These are phyloP conservation scores for Coendou prehensilis DNA, from an alignment of 2,797 vertebrate genomes.

Conservation along the genomic window DNA sequence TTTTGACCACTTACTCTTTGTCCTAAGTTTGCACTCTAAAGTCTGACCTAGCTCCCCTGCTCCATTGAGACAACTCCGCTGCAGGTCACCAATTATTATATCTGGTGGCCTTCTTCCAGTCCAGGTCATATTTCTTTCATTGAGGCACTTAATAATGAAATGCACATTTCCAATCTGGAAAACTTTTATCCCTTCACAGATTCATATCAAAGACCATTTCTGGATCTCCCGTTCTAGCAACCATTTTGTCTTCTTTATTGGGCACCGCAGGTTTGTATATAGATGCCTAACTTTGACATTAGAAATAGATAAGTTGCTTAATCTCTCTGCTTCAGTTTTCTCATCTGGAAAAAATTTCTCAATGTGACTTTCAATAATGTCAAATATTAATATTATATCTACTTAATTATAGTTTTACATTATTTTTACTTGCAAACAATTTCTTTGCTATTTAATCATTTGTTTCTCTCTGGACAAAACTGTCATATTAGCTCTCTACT, in stretches of 20 bases:
- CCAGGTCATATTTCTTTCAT: background rate
- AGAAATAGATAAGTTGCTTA: background rate
- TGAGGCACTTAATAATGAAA: background rate
- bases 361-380: background rate
- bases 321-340: background rate
- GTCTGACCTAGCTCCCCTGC: background rate
- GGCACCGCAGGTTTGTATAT: background rate
- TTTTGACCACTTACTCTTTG: background rate
- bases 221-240: background rate
- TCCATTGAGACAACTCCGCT: background rate
- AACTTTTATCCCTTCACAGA: background rate
- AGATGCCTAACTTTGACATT: background rate
- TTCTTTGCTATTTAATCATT: background rate
- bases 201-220: background rate
- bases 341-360: background rate
- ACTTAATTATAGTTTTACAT: background rate
- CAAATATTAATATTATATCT: background rate
- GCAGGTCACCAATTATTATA: no score
- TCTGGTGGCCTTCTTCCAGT: background rate
- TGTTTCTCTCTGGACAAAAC: background rate
- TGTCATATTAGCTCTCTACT: background rate
- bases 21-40: background rate
- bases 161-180: background rate
- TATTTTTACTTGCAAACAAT: background rate
- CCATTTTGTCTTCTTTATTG: background rate